These are phyloP conservation scores for Pandemis cinnamomeana DNA, from an alignment of 2,888 invertebrate genomes.

Conservation along the genomic window DNA sequence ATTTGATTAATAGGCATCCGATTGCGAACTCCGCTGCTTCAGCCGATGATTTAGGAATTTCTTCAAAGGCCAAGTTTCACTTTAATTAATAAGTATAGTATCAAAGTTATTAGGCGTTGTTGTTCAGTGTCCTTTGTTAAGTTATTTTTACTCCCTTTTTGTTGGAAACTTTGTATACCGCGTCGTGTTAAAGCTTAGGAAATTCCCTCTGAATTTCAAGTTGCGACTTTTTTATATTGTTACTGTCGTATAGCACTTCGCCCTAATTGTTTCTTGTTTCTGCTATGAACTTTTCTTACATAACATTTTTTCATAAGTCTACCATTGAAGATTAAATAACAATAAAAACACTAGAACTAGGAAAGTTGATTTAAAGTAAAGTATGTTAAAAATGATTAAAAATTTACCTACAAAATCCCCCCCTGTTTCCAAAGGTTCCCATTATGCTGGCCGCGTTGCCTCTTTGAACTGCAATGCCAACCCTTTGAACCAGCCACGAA, in stretches of 20 bases:
- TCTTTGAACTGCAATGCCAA: too few relatives aligned
- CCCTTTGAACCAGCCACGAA: too few relatives aligned
- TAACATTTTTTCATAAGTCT: constrained; percentile 2
- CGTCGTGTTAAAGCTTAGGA: constrained; percentile 22
- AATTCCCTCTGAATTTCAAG: constrained; percentile 28
- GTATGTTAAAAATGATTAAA: too few relatives aligned
- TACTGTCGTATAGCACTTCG: constrained; percentile 29
- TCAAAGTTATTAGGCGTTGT: constrained; percentile 50
- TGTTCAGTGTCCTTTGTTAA: constrained; percentile 50
- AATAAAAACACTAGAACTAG: too few relatives aligned
- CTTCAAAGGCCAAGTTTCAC: constrained; percentile 58
- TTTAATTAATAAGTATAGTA: constrained; percentile 70
- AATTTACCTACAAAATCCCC: too few relatives aligned
- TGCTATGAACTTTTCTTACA: constrained; percentile 23
- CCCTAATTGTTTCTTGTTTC: constrained; percentile 38
- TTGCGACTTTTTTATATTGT: constrained; percentile 35
- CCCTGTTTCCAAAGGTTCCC: too few relatives aligned
- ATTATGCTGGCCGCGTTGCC: too few relatives aligned
- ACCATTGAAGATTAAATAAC: too few relatives aligned
- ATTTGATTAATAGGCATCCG: constrained; percentile 80
- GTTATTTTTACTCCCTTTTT: constrained; percentile 43
- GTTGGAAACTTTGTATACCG: constrained; percentile 28
- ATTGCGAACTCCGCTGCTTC: constrained; percentile 48
- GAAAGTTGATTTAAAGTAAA: too few relatives aligned
- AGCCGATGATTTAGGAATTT: constrained; percentile 70